phyloP scores from a whole-genome alignment of 2,113 vertebrate genomes.

The Xenopus tropicalis region DNA sequence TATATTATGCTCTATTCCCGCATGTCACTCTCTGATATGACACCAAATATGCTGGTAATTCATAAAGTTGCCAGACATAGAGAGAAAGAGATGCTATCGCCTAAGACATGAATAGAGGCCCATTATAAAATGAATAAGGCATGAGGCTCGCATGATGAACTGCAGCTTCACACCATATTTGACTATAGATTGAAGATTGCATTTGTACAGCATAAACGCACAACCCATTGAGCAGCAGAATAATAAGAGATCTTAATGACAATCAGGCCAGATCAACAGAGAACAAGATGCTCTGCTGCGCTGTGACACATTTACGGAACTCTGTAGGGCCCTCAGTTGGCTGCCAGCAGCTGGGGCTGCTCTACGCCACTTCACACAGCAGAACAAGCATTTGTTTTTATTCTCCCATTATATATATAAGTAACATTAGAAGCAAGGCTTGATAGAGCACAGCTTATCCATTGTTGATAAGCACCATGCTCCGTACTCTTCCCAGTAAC shows the following conservation, averaged over 20 bases:
- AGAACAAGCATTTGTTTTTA: neutral
- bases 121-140: slow-evolving; percentile 19
- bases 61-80: too few relatives aligned
- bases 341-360: slow-evolving; percentile 24
- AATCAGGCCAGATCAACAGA: neutral
- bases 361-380: slow-evolving; percentile 23
- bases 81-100: too few relatives aligned
- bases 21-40: too few relatives aligned
- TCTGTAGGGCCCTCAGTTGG: slow-evolving; percentile 5
- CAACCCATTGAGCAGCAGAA: slow-evolving; percentile 16
- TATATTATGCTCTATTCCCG: too few relatives aligned
- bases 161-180: slow-evolving; percentile 1
- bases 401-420: neutral
- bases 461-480: neutral
- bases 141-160: slow-evolving; percentile 3
- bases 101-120: slow-evolving; percentile 2
- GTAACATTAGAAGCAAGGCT: neutral
- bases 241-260: slow-evolving; percentile 12
- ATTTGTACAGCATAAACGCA: slow-evolving; percentile 5
- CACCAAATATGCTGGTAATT: too few relatives aligned
- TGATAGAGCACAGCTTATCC: slow-evolving; percentile 1
- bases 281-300: neutral
- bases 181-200: slow-evolving; percentile 24
- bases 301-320: neutral
- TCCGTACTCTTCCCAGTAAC: neutral